phyloP scores from a whole-genome alignment of 2,888 invertebrate genomes.

The Synanthedon formicaeformis region DNA sequence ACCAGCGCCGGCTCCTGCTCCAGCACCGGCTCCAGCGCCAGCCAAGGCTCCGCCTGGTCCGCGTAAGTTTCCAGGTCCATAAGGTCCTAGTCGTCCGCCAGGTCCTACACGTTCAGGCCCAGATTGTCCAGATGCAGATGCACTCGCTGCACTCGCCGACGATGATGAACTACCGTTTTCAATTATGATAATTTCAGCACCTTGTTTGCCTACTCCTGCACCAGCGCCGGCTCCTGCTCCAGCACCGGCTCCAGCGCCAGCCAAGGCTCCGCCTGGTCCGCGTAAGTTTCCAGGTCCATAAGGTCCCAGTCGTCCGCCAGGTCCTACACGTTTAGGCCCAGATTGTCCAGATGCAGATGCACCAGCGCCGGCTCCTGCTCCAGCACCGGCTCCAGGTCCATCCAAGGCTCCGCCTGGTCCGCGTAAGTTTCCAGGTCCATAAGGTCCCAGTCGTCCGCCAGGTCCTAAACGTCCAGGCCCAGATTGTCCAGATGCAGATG shows the following conservation, averaged over 20 bases:
- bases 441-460: background rate
- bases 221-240: background rate
- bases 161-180: constrained; percentile 4
- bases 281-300: background rate
- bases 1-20: constrained; percentile 25
- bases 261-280: background rate
- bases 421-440: background rate
- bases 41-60: constrained; percentile 1
- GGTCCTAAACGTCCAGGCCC: too few species aligned
- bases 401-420: background rate
- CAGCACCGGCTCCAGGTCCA: background rate
- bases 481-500: constrained; percentile 2
- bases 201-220: background rate
- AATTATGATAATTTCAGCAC: background rate
- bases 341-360: too few species aligned
- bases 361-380: background rate
- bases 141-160: background rate
- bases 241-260: background rate
- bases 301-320: background rate
- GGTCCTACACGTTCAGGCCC: too few species aligned
- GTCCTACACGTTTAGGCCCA: too few species aligned
- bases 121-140: constrained; percentile 12
- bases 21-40: constrained; percentile 9
- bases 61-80: constrained; percentile 1
- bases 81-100: background rate